Evolutionary conservation across 2,797 vertebrate genomes (phyloP).

Genomic region (Molossus alvarezi): DNA sequence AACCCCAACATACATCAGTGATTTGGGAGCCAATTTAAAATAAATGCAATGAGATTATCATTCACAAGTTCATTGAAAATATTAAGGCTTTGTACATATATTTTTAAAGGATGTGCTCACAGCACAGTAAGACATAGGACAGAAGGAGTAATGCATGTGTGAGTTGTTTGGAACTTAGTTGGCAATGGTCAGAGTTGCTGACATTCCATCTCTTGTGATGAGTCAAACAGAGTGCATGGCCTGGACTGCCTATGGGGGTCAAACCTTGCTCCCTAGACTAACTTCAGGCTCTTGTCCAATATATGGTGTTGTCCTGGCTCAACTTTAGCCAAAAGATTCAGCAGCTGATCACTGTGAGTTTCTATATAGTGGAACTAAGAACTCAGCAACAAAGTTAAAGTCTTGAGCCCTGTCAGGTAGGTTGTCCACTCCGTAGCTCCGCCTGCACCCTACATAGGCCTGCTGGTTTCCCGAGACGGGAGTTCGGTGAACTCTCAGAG

Average conservation of each 20-base stretch:
- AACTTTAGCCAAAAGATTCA: neutral
- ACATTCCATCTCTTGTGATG: neutral
- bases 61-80: constrained; percentile 31
- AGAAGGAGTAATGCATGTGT: neutral
- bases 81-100: neutral
- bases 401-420: neutral
- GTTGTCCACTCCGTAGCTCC: neutral
- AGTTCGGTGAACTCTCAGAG: neutral
- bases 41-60: constrained; percentile 37
- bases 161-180: neutral
- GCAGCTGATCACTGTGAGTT: neutral
- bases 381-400: neutral
- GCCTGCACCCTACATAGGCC: neutral
- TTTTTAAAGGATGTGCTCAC: neutral
- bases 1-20: neutral
- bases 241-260: neutral
- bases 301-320: neutral
- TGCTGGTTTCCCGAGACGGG: neutral
- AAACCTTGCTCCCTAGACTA: neutral
- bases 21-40: constrained; percentile 69
- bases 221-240: neutral
- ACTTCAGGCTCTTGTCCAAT: neutral
- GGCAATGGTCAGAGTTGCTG: neutral
- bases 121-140: neutral
- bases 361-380: neutral